Conservation (phyloP, 1,140 invertebrate genomes). For the Drosophila azteca region DNA sequence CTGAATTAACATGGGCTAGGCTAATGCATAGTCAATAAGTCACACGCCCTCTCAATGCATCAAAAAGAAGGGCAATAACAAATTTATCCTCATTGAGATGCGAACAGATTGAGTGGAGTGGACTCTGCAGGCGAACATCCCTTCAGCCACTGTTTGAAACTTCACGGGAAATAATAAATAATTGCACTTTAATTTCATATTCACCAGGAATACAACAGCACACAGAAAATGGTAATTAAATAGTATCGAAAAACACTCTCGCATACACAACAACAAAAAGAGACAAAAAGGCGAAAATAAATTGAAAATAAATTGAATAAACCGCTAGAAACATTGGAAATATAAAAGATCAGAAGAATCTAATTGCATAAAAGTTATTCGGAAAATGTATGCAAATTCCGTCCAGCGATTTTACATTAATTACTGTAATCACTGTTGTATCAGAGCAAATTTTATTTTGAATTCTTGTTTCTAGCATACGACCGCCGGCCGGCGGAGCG, state of each 20-base stretch:
- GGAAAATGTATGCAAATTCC: constrained; percentile 56
- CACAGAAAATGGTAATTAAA: constrained; percentile 42
- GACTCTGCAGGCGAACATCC: constrained; percentile 23
- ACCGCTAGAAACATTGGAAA: constrained; percentile 24
- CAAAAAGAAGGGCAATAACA: constrained; percentile 15
- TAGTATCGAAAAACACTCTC: constrained; percentile 6
- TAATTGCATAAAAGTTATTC: constrained; percentile 52
- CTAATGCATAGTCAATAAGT: constrained; percentile 35
- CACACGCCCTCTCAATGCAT: not conserved
- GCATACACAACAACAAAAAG: not conserved
- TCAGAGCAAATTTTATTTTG: not conserved
- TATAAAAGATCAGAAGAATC: constrained; percentile 37
- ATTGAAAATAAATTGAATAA: constrained; percentile 51
- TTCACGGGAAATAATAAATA: constrained; percentile 16
- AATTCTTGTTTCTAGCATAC: not conserved
- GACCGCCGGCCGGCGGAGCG: constrained; percentile 2
- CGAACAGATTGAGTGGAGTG: constrained; percentile 13
- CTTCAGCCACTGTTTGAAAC: constrained; percentile 9
- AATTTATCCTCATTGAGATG: constrained; percentile 42
- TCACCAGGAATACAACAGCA: constrained; percentile 14
- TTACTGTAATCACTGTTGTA: constrained; percentile 20
- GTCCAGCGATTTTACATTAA: constrained; percentile 37
- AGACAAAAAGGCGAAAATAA: constrained; percentile 16
- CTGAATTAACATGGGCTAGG: constrained; percentile 31
- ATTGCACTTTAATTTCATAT: constrained; percentile 53